Percentiles rank a stretch among this genome's conserved stretches.
These are phyloP conservation scores for Drosophila hamatofila DNA, from an alignment of 2,888 invertebrate genomes.

Conservation along the genomic window DNA sequence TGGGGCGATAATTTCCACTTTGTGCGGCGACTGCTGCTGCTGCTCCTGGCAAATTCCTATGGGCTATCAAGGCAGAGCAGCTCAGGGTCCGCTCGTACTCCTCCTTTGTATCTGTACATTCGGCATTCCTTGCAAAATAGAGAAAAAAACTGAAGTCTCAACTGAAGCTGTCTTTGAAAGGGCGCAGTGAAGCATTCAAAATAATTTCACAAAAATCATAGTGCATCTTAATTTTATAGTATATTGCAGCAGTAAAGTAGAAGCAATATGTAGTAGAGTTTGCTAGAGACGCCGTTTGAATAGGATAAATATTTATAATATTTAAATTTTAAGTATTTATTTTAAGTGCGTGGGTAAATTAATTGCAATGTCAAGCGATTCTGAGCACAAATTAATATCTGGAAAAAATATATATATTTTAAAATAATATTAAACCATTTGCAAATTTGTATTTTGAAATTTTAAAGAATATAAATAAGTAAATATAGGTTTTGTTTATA, in stretches of 20 bases:
- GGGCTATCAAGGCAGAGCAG: constrained; percentile 53
- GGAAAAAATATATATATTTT: too few species aligned
- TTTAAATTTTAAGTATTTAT: too few species aligned
- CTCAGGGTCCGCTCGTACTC: constrained; percentile 42
- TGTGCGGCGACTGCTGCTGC: constrained; percentile 45
- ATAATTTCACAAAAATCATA: constrained; percentile 68
- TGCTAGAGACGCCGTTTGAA: background rate
- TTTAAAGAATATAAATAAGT: too few species aligned
- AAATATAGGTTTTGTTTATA: too few species aligned
- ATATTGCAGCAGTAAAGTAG: background rate
- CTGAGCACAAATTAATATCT: background rate
- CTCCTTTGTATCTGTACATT: constrained; percentile 8
- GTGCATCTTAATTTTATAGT: constrained; percentile 52
- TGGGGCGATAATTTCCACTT: constrained; percentile 76
- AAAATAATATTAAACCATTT: too few species aligned
- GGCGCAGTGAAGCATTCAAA: constrained; percentile 75
- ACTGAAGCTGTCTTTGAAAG: constrained; percentile 58
- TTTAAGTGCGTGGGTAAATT: too few species aligned
- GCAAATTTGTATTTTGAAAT: too few species aligned
- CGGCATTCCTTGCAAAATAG: constrained; percentile 32
- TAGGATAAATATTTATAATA: background rate
- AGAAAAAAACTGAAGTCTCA: constrained; percentile 24
- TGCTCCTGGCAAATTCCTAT: constrained; percentile 44
- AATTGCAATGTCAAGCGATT: background rate
- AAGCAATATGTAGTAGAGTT: background rate